Percentiles rank a stretch among this genome's conserved stretches.
These are phyloP conservation scores for Odontesthes bonariensis DNA, from an alignment of 2,113 vertebrate genomes.

Conservation along the genomic window DNA sequence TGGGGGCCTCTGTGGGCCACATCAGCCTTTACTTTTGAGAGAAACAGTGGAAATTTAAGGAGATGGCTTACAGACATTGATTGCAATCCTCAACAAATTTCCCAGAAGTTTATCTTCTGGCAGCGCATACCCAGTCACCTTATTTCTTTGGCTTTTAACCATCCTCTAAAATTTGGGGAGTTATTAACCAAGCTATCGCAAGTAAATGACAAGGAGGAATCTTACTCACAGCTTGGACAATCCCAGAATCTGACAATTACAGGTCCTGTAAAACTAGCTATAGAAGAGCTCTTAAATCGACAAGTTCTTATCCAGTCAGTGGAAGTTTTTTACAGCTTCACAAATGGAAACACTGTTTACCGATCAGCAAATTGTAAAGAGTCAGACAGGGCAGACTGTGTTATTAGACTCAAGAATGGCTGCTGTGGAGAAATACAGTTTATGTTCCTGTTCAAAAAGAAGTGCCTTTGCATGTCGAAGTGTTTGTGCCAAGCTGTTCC, in stretches of 20 bases:
- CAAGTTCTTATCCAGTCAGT: neutral
- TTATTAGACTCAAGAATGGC: neutral
- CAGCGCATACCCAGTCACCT: constrained; percentile 27
- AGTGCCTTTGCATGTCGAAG: neutral
- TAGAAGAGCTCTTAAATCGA: constrained; percentile 10
- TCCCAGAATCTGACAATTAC: neutral
- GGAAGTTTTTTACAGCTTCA: constrained; percentile 38
- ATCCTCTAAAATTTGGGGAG: neutral
- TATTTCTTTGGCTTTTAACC: neutral
- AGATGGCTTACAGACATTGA: neutral
- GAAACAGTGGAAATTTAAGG: constrained; percentile 26
- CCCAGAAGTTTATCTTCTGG: constrained; percentile 10
- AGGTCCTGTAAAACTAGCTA: neutral
- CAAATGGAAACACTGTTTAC: constrained; percentile 10
- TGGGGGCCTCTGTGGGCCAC: constrained; percentile 51
- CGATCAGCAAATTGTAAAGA: neutral
- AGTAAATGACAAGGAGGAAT: neutral
- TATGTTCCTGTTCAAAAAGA: neutral
- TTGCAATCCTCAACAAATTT: neutral
- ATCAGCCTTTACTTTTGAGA: constrained; percentile 42
- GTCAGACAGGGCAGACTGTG: neutral
- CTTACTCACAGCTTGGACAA: constrained; percentile 3
- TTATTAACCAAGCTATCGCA: constrained; percentile 3
- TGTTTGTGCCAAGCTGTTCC: neutral
- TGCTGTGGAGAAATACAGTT: constrained; percentile 34